phyloP scores from a whole-genome alignment of 2,888 invertebrate species.

The Amphipoea lucens region DNA sequence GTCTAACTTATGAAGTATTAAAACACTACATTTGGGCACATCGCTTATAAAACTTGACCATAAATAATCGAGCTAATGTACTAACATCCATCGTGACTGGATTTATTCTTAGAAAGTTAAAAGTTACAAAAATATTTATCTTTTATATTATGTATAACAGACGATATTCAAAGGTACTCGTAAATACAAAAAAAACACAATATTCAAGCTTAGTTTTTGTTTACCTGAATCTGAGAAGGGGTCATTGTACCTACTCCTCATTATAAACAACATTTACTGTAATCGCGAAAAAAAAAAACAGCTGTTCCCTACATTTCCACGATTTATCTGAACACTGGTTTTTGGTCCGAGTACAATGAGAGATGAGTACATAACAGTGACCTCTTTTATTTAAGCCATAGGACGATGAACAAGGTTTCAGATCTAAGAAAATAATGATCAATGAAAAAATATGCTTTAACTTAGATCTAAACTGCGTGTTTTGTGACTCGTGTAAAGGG shows the following conservation, averaged over 20 bases:
- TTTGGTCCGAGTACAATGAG: not conserved
- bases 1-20: conserved; percentile 30
- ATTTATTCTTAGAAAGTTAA: conserved; percentile 21
- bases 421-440: not conserved
- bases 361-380: not conserved
- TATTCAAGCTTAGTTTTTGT: not conserved
- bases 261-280: not conserved
- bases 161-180: not conserved
- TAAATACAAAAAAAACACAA: not conserved
- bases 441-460: not conserved
- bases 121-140: conserved; percentile 12
- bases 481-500: conserved; percentile 10
- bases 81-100: not conserved
- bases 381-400: not conserved
- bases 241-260: not conserved
- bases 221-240: not conserved
- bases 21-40: conserved; percentile 38
- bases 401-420: not conserved
- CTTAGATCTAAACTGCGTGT: conserved; percentile 3
- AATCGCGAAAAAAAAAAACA: not conserved
- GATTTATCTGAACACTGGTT: not conserved
- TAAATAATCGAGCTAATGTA: conserved; percentile 33
- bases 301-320: not conserved
- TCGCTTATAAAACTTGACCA: conserved; percentile 22
- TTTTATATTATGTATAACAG: not conserved